Evolutionary conservation across 2,888 invertebrate species (phyloP).

Genomic region (Dinocampus coccinellae): DNA sequence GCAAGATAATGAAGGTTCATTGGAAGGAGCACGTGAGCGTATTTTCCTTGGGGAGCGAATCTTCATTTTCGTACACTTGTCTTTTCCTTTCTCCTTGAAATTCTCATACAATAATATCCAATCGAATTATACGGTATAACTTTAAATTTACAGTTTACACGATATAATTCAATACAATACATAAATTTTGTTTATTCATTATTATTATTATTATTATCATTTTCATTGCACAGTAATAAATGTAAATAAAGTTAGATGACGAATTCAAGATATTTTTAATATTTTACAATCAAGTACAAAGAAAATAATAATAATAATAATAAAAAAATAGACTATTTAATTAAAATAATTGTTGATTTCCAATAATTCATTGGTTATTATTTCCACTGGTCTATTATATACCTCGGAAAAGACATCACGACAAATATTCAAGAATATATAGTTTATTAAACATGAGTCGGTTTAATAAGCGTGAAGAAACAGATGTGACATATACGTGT

Average conservation of each 20-base stretch:
- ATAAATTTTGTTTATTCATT: no score
- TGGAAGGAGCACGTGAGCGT: conserved; percentile 42
- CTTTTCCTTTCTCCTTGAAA: conserved; percentile 34
- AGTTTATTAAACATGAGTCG: neutral
- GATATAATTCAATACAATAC: no score
- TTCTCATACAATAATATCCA: conserved; percentile 57
- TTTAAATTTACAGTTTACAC: neutral
- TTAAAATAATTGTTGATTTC: no score
- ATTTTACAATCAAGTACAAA: no score
- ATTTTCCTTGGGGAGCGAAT: conserved; percentile 33
- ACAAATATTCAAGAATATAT: neutral
- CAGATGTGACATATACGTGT: conserved; percentile 54
- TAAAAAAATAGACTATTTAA: no score
- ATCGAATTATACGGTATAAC: conserved; percentile 58
- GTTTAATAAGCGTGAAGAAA: conserved; percentile 52
- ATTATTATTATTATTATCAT: no score
- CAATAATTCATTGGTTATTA: neutral
- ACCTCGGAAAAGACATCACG: neutral
- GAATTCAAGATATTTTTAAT: no score
- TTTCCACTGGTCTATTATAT: neutral
- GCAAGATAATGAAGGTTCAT: conserved; percentile 68
- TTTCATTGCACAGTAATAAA: no score
- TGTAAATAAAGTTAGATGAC: no score
- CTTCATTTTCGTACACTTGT: conserved; percentile 30
- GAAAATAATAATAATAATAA: no score